Percentiles rank a stretch among this genome's conserved stretches.
phyloP scores from a whole-genome alignment of 2,797 vertebrate genomes.

The Pantherophis vulpinus region DNA sequence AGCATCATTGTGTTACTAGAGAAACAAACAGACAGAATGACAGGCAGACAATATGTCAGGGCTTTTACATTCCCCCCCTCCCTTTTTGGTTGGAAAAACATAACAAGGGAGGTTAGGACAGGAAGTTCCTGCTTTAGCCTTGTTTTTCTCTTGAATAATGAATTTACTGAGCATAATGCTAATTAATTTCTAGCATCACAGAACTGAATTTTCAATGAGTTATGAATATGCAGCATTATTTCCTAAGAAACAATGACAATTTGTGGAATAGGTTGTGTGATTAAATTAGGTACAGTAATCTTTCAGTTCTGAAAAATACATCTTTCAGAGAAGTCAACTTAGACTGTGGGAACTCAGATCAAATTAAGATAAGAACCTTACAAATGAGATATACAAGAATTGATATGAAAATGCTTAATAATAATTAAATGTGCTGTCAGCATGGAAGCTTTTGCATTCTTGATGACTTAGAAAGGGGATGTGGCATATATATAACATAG shows the following conservation, averaged over 20 bases:
- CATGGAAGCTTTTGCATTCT: not conserved
- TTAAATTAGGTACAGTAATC: not conserved
- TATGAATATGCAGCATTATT: not conserved
- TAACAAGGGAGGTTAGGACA: not conserved
- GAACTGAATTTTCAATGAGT: not conserved
- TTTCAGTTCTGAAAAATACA: not conserved
- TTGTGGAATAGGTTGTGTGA: not conserved
- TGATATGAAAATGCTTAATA: not conserved
- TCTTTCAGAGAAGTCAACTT: not conserved
- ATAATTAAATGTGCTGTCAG: not conserved
- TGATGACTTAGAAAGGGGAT: not conserved
- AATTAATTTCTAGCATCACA: not conserved
- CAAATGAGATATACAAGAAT: not conserved
- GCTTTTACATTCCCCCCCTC: not conserved
- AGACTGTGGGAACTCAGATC: conserved; percentile 10
- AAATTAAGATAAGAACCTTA: not conserved
- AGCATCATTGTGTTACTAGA: not conserved
- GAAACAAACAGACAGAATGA: not conserved
- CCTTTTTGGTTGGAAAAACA: not conserved
- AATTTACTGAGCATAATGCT: not conserved
- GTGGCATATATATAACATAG: not conserved
- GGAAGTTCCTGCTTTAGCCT: not conserved
- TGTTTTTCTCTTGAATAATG: not conserved
- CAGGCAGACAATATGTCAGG: not conserved
- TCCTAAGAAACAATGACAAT: not conserved